Evolutionary conservation across 2,888 invertebrate species (phyloP).

Genomic region (Scaptodrosophila latifasciaeformis): DNA sequence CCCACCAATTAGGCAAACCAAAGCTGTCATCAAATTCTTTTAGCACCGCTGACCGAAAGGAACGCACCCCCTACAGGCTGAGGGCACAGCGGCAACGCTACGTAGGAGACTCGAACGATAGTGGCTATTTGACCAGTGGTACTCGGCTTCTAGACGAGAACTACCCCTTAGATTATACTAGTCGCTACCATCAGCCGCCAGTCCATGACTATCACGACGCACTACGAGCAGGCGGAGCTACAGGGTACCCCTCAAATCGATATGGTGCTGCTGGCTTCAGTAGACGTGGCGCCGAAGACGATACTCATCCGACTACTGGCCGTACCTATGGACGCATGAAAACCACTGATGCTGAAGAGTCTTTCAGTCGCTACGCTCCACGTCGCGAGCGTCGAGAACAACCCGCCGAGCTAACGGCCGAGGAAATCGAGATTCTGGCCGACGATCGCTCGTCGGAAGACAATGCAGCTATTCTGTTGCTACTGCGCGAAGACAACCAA

Average conservation of each 20-base stretch:
- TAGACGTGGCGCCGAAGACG: slow-evolving; percentile 59
- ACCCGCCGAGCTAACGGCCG: slow-evolving; percentile 60
- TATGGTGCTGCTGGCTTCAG: slow-evolving; percentile 42
- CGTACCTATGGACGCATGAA: slow-evolving; percentile 66
- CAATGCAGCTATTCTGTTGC: slow-evolving; percentile 76
- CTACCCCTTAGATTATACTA: slow-evolving; percentile 68
- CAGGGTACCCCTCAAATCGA: slow-evolving; percentile 53
- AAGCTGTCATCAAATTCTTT: slow-evolving; percentile 78
- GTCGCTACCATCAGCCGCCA: slow-evolving; percentile 61
- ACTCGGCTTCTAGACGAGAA: slow-evolving; percentile 64
- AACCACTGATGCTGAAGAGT: slow-evolving; percentile 44
- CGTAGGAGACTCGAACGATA: slow-evolving; percentile 69
- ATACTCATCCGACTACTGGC: slow-evolving; percentile 18
- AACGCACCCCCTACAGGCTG: slow-evolving; percentile 72
- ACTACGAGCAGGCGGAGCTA: slow-evolving; percentile 58
- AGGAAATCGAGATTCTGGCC: slow-evolving; percentile 74
- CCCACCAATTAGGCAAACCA: slow-evolving; percentile 79
- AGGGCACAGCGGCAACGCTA: slow-evolving; percentile 66
- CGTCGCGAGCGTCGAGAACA: slow-evolving; percentile 54
- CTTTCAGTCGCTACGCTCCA: slow-evolving; percentile 66
- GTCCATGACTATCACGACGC: slow-evolving; percentile 66
- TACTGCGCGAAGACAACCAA: slow-evolving; percentile 75
- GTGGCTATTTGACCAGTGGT: slow-evolving; percentile 69
- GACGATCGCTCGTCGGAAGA: slow-evolving; percentile 76
- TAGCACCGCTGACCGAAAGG: slow-evolving; percentile 76